phyloP scores from a whole-genome alignment of 1,140 invertebrate genomes.

The Drosophila persimilis region DNA sequence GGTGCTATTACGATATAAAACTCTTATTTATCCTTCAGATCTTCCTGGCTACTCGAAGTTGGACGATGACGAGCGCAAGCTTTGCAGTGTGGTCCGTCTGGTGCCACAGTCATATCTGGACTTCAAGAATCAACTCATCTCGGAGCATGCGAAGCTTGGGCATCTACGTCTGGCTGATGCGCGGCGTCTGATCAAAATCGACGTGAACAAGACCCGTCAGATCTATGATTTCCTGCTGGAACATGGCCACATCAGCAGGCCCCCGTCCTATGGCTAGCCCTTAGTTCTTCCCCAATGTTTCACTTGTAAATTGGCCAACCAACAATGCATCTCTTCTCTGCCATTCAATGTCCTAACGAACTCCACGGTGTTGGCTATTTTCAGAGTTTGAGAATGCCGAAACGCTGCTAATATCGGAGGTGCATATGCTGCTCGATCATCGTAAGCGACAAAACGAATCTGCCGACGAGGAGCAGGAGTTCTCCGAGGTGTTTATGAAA shows the following conservation, averaged over 20 bases:
- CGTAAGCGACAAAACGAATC: constrained; percentile 98
- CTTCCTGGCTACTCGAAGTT: constrained; percentile 92
- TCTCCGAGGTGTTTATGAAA: constrained; percentile 99
- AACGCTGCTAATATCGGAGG: constrained; percentile 98
- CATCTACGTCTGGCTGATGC: constrained; percentile 91
- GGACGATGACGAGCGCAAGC: constrained; percentile 87
- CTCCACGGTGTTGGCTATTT: constrained; percentile 68
- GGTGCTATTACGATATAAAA: not conserved
- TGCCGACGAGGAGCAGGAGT: constrained; percentile 98
- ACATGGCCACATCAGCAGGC: constrained; percentile 88
- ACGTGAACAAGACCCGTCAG: constrained; percentile 96
- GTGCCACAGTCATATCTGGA: constrained; percentile 91
- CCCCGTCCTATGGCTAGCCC: constrained; percentile 59
- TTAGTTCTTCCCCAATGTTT: constrained; percentile 26
- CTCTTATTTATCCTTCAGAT: constrained; percentile 82
- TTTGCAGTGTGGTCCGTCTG: constrained; percentile 90
- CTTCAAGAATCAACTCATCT: constrained; percentile 89
- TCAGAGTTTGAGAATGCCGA: constrained; percentile 99
- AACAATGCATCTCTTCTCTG: not conserved
- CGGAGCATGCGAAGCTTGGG: constrained; percentile 90
- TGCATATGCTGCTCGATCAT: constrained; percentile 98
- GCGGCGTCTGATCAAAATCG: constrained; percentile 92
- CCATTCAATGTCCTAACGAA: not conserved
- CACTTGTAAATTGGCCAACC: constrained; percentile 65
- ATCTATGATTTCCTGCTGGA: constrained; percentile 92